A percentile compares a stretch with the other conserved stretches of the same genome.
Evolutionary conservation across 2,797 vertebrate species (phyloP).

Genomic region (Peromyscus aztecus): DNA sequence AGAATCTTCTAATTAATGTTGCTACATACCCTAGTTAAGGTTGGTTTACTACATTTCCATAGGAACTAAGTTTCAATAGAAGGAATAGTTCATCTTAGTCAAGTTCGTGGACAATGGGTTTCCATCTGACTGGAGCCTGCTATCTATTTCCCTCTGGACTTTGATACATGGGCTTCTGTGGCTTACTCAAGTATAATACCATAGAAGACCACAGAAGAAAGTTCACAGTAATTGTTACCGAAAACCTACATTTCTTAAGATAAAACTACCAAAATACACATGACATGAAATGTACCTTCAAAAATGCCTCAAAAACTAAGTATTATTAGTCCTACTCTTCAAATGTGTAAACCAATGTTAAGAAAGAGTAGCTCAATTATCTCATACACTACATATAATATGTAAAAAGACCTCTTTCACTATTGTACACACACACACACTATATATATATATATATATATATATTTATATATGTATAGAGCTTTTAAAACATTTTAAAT

Average conservation of each 20-base stretch:
- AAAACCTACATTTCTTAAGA: conserved; percentile 27
- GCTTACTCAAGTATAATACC: conserved; percentile 73
- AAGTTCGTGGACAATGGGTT: background rate
- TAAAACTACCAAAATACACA: background rate
- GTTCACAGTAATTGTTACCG: conserved; percentile 25
- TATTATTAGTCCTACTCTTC: conserved; percentile 37
- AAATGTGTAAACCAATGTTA: conserved; percentile 18
- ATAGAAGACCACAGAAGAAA: background rate
- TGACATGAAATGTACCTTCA: conserved; percentile 37
- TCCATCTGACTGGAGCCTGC: background rate
- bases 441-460: background rate
- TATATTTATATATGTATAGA: background rate
- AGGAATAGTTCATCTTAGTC: no score
- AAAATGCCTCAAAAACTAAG: conserved; percentile 53
- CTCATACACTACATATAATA: background rate
- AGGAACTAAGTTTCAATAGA: no score
- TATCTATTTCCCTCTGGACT: conserved; percentile 17
- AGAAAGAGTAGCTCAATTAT: conserved; percentile 25
- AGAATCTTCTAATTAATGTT: background rate
- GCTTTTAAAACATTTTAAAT: conserved; percentile 33
- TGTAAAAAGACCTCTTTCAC: background rate
- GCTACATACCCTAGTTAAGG: background rate
- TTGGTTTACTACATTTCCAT: background rate
- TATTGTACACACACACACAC: background rate
- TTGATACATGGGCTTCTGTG: conserved; percentile 79